Evolutionary conservation across 2,888 invertebrate genomes (phyloP).

Genomic region (Caenorhabditis sp.): DNA sequence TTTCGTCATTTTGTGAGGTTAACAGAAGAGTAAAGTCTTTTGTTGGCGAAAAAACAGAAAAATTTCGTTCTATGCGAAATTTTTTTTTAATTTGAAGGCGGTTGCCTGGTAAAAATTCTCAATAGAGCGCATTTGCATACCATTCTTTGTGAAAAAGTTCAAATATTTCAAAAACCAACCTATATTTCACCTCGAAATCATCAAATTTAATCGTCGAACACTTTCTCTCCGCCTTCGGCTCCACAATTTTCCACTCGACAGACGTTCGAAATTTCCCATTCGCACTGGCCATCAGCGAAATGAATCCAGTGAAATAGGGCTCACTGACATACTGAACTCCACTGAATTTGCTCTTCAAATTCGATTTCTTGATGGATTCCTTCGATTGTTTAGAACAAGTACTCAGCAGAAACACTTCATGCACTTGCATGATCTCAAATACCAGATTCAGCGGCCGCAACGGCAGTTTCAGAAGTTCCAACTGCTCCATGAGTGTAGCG

Average conservation of each 20-base stretch:
- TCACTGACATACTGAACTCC: background rate
- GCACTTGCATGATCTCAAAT: background rate
- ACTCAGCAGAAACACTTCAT: background rate
- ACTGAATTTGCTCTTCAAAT: background rate
- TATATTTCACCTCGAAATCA: background rate
- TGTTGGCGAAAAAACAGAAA: too few species aligned
- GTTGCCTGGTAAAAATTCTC: too few species aligned
- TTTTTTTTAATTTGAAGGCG: too few species aligned
- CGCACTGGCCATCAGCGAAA: background rate
- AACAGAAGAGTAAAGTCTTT: too few species aligned
- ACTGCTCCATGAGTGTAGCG: background rate
- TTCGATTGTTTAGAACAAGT: constrained; percentile 1
- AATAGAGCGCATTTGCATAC: too few species aligned
- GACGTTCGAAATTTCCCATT: too few species aligned
- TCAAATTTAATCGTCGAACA: background rate
- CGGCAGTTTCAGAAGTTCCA: background rate
- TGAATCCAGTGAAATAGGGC: constrained; percentile 1
- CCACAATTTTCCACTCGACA: constrained; percentile 5
- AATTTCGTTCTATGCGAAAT: too few species aligned
- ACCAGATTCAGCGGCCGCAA: background rate
- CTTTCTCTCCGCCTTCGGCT: too few species aligned
- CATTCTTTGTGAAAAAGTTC: too few species aligned
- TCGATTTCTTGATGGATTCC: background rate
- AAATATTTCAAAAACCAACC: background rate
- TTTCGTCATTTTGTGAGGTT: too few species aligned